A percentile compares a stretch with the other conserved stretches of the same genome.
Evolutionary conservation across 2,888 invertebrate genomes (phyloP).

Genomic region (Tetropium fuscum): DNA sequence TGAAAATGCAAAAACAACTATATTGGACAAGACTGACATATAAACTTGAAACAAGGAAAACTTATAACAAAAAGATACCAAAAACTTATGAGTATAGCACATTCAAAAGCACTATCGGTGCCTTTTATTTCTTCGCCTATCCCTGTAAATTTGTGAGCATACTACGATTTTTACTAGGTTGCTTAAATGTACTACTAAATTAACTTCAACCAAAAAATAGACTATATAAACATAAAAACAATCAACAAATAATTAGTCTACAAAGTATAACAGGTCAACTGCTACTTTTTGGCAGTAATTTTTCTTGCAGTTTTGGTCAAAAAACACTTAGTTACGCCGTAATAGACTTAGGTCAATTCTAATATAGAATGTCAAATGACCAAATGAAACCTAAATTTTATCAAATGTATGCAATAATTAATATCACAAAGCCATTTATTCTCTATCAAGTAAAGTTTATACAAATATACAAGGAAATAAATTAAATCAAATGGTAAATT

Average conservation of each 20-base stretch:
- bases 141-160: conserved; percentile 59
- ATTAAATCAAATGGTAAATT: conserved; percentile 16
- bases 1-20: conserved; percentile 21
- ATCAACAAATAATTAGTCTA: conserved; percentile 65
- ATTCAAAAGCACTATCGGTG: conserved; percentile 31
- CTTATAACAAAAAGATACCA: conserved; percentile 30
- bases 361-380: conserved; percentile 55
- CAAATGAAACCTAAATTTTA: conserved; percentile 19
- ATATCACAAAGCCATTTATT: conserved; percentile 30
- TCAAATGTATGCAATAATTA: conserved; percentile 26
- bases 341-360: conserved; percentile 50
- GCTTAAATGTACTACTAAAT: conserved; percentile 50
- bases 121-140: conserved; percentile 29
- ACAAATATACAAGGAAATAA: conserved; percentile 19
- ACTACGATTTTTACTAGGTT: conserved; percentile 54
- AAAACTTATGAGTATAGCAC: conserved; percentile 13
- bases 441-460: conserved; percentile 13
- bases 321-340: conserved; percentile 24
- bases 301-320: conserved; percentile 33
- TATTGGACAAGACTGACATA: conserved; percentile 27
- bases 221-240: conserved; percentile 68
- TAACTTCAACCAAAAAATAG: conserved; percentile 67
- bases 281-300: conserved; percentile 46
- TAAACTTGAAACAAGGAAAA: conserved; percentile 33
- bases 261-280: conserved; percentile 62